A percentile compares a stretch with the other conserved stretches of the same genome.
Conservation (phyloP, 2,888 invertebrate genomes). For the Sphaerophoria rueppellii region DNA sequence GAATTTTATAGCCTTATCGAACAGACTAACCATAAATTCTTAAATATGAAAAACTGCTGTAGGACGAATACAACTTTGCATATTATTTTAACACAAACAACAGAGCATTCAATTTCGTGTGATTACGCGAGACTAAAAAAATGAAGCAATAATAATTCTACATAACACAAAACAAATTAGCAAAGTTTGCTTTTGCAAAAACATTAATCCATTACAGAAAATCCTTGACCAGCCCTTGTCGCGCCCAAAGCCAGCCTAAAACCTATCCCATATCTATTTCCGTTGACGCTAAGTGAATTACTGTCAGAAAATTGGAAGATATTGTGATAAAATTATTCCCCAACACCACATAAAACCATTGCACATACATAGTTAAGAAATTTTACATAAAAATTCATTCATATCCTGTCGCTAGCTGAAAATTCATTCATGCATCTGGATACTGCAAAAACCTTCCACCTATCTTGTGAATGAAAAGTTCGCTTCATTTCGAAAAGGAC, state of each 20-base stretch:
- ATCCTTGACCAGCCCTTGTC: constrained; percentile 16
- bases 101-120: too few relatives aligned
- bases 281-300: constrained; percentile 30
- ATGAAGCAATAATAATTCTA: too few relatives aligned
- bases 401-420: constrained; percentile 46
- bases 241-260: not conserved
- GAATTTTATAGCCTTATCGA: too few relatives aligned
- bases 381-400: constrained; percentile 53
- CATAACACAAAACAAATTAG: too few relatives aligned
- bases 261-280: not conserved
- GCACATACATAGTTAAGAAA: not conserved
- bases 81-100: too few relatives aligned
- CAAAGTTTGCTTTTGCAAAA: not conserved
- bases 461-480: constrained; percentile 68
- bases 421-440: constrained; percentile 62
- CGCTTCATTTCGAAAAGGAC: constrained; percentile 17
- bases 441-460: constrained; percentile 38
- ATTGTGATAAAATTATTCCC: not conserved
- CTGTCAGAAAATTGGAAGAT: constrained; percentile 24
- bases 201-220: not conserved
- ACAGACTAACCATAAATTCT: too few relatives aligned
- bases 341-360: constrained; percentile 4
- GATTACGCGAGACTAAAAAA: too few relatives aligned
- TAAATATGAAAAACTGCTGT: too few relatives aligned
- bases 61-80: too few relatives aligned